Conservation (phyloP, 2,113 vertebrate species). For the Gopherus flavomarginatus region DNA sequence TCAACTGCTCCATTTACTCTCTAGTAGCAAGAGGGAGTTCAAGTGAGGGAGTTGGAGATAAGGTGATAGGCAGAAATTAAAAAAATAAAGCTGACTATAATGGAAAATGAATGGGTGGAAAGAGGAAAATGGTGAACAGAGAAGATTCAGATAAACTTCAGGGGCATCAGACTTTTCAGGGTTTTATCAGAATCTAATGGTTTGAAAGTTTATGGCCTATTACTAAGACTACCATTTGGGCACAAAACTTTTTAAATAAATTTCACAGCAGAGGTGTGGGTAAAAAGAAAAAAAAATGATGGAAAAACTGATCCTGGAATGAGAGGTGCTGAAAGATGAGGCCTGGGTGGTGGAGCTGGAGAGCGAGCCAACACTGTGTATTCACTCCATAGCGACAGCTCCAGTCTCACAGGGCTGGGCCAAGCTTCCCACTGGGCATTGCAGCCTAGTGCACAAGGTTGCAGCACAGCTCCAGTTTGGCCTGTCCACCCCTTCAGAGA, state of each 20-base stretch:
- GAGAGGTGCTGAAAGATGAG: not conserved
- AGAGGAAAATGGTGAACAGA: not conserved
- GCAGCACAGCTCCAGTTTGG: not conserved
- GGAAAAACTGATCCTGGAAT: not conserved
- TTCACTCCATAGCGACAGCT: not conserved
- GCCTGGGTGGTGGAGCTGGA: not conserved
- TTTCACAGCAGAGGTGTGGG: not conserved
- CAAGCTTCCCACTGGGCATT: not conserved
- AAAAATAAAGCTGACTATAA: not conserved
- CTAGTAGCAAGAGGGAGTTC: not conserved
- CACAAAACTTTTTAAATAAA: not conserved
- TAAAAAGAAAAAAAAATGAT: not conserved
- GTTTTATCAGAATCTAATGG: conserved; percentile 7
- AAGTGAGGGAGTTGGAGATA: not conserved
- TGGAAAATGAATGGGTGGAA: no score
- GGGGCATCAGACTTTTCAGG: not conserved
- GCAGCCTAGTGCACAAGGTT: not conserved
- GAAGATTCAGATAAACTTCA: not conserved
- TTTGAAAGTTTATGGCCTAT: not conserved
- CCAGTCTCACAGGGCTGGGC: not conserved
- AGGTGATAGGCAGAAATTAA: not conserved
- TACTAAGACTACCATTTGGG: not conserved
- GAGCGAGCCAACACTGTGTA: not conserved
- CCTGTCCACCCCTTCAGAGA: not conserved
- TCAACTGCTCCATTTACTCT: not conserved